Evolutionary conservation across 2,797 vertebrate genomes (phyloP).

Genomic region (Aldrovandia affinis): DNA sequence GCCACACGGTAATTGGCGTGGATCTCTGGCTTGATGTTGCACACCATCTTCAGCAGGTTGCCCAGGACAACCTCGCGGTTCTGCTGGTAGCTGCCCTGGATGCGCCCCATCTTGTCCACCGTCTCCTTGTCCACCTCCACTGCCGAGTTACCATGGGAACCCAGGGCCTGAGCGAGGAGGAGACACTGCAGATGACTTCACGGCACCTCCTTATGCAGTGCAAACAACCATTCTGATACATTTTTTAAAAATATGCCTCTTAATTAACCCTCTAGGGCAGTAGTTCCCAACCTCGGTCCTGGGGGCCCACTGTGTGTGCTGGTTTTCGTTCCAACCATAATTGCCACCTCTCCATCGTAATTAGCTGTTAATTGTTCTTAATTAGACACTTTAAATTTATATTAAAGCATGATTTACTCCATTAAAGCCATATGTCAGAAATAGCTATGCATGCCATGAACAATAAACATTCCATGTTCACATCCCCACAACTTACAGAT

Average conservation of each 20-base stretch:
- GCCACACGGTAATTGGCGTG: conserved; percentile 77
- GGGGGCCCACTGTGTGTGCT: too few relatives aligned
- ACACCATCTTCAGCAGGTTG: conserved; percentile 73
- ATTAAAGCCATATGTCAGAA: too few relatives aligned
- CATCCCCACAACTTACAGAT: too few relatives aligned
- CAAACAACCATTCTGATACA: background rate
- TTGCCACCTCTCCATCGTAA: too few relatives aligned
- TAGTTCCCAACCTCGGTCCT: too few relatives aligned
- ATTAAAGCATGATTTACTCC: too few relatives aligned
- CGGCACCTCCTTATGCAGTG: background rate
- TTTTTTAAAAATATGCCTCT: background rate
- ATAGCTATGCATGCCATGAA: too few relatives aligned
- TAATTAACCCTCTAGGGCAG: background rate
- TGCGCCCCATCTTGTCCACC: conserved; percentile 65
- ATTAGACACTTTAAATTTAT: too few relatives aligned
- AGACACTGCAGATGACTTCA: background rate
- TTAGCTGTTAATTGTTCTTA: too few relatives aligned
- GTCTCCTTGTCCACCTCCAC: conserved; percentile 81
- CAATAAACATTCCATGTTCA: too few relatives aligned
- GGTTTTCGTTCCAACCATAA: too few relatives aligned
- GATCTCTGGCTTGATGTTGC: conserved; percentile 79
- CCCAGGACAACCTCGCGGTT: conserved; percentile 72
- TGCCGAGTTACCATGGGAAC: conserved; percentile 80
- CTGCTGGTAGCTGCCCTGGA: conserved; percentile 73
- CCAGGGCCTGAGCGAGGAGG: conserved; percentile 65